phyloP scores from a whole-genome alignment of 1,140 invertebrate species.

The Lucilia cuprina region DNA sequence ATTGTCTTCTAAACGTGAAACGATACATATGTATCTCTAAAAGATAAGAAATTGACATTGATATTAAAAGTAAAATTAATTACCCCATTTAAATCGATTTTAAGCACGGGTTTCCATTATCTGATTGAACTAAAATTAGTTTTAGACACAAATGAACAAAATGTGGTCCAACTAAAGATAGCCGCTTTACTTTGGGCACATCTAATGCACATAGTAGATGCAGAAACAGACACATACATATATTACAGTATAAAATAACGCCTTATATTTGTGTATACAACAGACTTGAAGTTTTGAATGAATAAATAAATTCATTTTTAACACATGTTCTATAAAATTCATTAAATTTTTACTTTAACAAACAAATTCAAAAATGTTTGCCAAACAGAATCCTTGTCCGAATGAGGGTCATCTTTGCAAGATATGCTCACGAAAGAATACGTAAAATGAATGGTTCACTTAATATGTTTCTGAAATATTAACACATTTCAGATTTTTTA shows the following conservation, averaged over 20 bases:
- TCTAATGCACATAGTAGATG: too few relatives aligned
- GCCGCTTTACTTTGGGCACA: too few relatives aligned
- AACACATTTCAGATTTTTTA: too few relatives aligned
- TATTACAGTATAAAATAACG: not conserved
- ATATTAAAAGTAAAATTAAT: too few relatives aligned
- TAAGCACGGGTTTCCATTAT: too few relatives aligned
- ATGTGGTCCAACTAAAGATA: too few relatives aligned
- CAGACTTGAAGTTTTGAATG: not conserved
- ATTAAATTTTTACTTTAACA: constrained; percentile 1
- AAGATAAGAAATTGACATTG: too few relatives aligned
- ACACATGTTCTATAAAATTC: constrained; percentile 13
- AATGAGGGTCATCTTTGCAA: not conserved
- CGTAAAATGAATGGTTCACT: not conserved
- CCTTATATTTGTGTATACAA: not conserved
- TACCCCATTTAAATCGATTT: too few relatives aligned
- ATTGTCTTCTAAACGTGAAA: too few relatives aligned
- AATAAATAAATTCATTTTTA: not conserved
- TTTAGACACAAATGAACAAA: too few relatives aligned
- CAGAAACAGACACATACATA: not conserved
- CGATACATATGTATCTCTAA: too few relatives aligned
- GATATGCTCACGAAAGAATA: not conserved
- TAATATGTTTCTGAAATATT: not conserved
- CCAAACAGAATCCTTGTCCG: not conserved
- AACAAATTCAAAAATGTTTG: not conserved
- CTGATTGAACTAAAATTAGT: too few relatives aligned